Evolutionary conservation across 2,113 vertebrate genomes (phyloP).

Genomic region (Cyprinodon tularosa): DNA sequence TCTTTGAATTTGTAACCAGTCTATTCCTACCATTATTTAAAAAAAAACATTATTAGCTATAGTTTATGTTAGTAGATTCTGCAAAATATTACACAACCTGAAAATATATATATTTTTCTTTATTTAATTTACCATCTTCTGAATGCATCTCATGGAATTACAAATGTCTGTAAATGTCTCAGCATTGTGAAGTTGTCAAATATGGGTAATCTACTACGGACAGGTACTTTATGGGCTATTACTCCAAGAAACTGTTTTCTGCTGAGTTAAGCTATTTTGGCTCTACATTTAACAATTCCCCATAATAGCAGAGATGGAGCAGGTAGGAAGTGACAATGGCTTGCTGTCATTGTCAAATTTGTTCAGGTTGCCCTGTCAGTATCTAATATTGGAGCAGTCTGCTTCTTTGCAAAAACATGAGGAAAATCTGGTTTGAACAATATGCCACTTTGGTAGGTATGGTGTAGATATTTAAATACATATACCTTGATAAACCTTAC

Average conservation of each 20-base stretch:
- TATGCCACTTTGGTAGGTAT: background rate
- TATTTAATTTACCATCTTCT: too few relatives aligned
- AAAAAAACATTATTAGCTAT: too few relatives aligned
- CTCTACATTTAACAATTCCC: slow-evolving; percentile 34
- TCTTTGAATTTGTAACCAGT: too few relatives aligned
- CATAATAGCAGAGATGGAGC: slow-evolving; percentile 12
- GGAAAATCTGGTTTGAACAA: slow-evolving; percentile 7
- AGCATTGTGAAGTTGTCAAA: slow-evolving; percentile 26
- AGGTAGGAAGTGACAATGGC: slow-evolving; percentile 21
- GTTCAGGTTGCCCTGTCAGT: slow-evolving; percentile 1
- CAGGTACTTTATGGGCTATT: slow-evolving; percentile 34
- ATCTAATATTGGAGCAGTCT: background rate
- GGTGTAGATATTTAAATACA: background rate
- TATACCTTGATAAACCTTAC: background rate
- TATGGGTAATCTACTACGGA: slow-evolving; percentile 21
- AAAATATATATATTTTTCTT: too few relatives aligned
- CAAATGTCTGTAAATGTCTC: slow-evolving; percentile 11
- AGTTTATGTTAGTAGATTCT: too few relatives aligned
- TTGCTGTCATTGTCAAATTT: slow-evolving; percentile 16
- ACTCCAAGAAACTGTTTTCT: slow-evolving; percentile 32
- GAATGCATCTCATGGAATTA: background rate
- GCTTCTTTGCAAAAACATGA: slow-evolving; percentile 2
- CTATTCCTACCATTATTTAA: too few relatives aligned
- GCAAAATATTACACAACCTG: too few relatives aligned
- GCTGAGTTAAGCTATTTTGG: slow-evolving; percentile 26